Conservation (phyloP, 2,888 invertebrate species). For the Boloria euphrosyne region DNA sequence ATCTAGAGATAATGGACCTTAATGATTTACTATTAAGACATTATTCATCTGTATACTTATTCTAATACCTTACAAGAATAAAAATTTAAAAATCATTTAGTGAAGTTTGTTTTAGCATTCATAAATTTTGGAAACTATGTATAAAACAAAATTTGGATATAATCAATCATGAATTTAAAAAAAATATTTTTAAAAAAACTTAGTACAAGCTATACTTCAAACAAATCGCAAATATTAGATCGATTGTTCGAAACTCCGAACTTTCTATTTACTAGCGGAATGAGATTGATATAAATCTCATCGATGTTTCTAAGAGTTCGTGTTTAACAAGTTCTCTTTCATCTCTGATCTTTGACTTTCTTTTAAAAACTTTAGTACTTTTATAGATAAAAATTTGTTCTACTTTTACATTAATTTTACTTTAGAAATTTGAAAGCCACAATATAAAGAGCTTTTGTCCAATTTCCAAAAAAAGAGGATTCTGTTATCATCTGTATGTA, state of each 20-base stretch:
- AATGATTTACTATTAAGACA: too few relatives aligned
- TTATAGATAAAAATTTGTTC: neutral
- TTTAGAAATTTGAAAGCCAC: too few relatives aligned
- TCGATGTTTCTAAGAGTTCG: slow-evolving; percentile 16
- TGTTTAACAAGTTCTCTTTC: slow-evolving; percentile 10
- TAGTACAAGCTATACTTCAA: slow-evolving; percentile 1
- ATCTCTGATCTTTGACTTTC: slow-evolving; percentile 6
- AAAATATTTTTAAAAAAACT: slow-evolving; percentile 2
- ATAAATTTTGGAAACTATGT: neutral
- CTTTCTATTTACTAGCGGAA: slow-evolving; percentile 14
- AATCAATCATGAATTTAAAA: slow-evolving; percentile 1
- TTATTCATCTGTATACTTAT: too few relatives aligned
- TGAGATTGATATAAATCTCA: slow-evolving; percentile 18
- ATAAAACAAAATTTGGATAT: neutral
- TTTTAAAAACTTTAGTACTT: neutral
- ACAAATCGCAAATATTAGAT: slow-evolving; percentile 21
- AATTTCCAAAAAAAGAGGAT: too few relatives aligned
- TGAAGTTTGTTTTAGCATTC: too few relatives aligned
- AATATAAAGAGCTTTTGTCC: too few relatives aligned
- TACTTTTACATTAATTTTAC: too few relatives aligned
- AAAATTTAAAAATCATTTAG: too few relatives aligned
- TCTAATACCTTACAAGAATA: too few relatives aligned
- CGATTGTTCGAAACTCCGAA: slow-evolving; percentile 11
- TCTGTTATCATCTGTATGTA: too few relatives aligned
- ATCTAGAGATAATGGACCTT: too few relatives aligned